Percentiles rank a stretch among this genome's conserved stretches.
Evolutionary conservation across 2,797 vertebrate genomes (phyloP).

Genomic region (Pseudochirops corinnae): DNA sequence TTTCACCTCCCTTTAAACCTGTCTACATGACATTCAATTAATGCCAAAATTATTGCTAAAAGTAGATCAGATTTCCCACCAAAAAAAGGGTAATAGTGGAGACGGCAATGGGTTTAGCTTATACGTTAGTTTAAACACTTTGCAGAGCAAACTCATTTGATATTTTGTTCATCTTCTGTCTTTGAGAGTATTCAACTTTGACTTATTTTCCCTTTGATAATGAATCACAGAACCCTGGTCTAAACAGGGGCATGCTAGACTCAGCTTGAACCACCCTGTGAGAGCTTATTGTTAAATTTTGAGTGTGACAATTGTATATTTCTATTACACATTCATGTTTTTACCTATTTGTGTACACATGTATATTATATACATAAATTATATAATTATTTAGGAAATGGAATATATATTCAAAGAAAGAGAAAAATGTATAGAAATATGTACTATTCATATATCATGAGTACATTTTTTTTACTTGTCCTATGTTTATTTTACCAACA

Average conservation of each 20-base stretch:
- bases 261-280: not conserved
- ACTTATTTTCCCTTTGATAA: not conserved
- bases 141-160: not conserved
- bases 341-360: not conserved
- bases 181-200: not conserved
- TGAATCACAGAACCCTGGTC: not conserved
- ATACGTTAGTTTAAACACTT: not conserved
- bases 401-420: not conserved
- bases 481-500: not conserved
- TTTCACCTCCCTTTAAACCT: not conserved
- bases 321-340: not conserved
- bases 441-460: not conserved
- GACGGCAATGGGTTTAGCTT: not conserved
- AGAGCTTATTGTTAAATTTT: not conserved
- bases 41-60: not conserved
- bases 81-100: not conserved
- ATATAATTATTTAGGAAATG: not conserved
- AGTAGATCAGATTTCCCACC: not conserved
- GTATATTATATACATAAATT: not conserved
- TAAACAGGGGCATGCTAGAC: not conserved
- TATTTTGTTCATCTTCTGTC: not conserved
- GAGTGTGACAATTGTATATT: not conserved
- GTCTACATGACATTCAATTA: not conserved
- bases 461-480: not conserved
- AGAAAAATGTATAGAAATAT: not conserved